These are phyloP conservation scores for Carcharodon carcharias DNA, from an alignment of 2,797 vertebrate genomes.

Conservation along the genomic window DNA sequence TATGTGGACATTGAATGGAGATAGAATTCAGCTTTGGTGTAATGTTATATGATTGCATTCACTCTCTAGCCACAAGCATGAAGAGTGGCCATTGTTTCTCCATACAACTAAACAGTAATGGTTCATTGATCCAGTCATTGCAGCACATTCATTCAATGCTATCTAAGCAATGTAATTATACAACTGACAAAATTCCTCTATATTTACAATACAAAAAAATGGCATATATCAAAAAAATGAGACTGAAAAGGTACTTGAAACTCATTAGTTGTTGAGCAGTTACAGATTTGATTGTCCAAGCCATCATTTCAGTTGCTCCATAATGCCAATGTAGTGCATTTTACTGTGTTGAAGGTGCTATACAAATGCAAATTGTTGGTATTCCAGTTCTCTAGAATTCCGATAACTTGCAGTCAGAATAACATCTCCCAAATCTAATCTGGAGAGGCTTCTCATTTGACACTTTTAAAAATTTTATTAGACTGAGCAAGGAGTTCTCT, in stretches of 20 bases:
- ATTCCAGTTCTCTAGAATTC: background rate
- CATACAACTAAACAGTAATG: background rate
- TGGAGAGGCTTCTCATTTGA: background rate
- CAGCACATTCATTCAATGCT: background rate
- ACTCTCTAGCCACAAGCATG: background rate
- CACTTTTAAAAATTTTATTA: background rate
- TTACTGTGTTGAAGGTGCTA: background rate
- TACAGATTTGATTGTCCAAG: background rate
- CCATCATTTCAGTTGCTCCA: background rate
- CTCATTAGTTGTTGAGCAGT: background rate
- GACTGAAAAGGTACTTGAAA: background rate
- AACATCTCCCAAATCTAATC: background rate
- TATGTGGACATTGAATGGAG: background rate
- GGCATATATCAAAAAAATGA: background rate
- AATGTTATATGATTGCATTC: background rate
- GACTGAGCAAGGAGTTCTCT: background rate
- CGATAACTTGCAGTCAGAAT: background rate
- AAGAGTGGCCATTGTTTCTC: background rate
- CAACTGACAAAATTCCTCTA: background rate
- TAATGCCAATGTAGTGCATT: background rate
- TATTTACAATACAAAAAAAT: background rate
- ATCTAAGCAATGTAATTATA: background rate
- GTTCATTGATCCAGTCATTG: background rate
- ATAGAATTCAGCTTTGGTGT: background rate
- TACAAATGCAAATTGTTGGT: background rate